Conservation (phyloP, 2,797 vertebrate genomes). For the Vipera latastei region DNA sequence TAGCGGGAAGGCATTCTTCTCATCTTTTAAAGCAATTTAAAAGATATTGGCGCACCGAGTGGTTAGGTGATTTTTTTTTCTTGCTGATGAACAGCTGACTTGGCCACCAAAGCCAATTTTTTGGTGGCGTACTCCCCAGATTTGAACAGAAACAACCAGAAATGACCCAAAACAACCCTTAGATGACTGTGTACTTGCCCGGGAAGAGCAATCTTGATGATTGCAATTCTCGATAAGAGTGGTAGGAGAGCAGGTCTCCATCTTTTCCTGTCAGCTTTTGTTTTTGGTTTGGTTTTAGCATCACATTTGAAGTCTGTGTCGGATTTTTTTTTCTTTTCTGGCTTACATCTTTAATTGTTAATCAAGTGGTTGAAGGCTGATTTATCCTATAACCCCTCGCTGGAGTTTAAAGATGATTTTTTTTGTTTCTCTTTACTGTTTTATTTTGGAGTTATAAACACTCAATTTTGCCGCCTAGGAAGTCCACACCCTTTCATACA, state of each 20-base stretch:
- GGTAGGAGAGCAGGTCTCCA: neutral
- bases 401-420: neutral
- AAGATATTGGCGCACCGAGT: neutral
- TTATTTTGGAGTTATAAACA: neutral
- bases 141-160: neutral
- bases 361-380: neutral
- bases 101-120: neutral
- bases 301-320: neutral
- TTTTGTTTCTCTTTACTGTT: neutral
- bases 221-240: neutral
- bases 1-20: neutral
- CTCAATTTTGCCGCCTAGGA: neutral
- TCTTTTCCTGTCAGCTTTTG: neutral
- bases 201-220: neutral
- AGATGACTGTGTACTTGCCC: neutral
- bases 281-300: neutral
- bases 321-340: neutral
- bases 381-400: neutral
- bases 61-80: neutral
- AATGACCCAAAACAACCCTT: neutral
- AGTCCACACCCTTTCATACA: neutral
- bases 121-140: neutral
- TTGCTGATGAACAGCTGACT: neutral
- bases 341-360: neutral
- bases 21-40: neutral